Evolutionary conservation across 1,140 invertebrate species (phyloP), one percentile per base, ranked within the genome.

Genomic region (Drosophila ananassae): DNA sequence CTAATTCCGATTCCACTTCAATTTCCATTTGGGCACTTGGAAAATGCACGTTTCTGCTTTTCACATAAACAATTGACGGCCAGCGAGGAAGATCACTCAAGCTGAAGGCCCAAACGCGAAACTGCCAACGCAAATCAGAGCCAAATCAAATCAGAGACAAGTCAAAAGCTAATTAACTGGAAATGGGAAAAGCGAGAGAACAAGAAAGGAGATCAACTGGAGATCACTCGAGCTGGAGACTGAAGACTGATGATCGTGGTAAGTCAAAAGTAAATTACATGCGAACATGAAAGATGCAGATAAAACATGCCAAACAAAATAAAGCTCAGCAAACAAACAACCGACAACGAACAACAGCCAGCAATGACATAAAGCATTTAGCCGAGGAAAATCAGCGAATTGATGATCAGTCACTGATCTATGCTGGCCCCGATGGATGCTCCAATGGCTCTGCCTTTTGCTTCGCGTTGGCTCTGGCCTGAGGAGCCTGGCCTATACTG

Each of bases 261-360:
- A 41, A 73, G 74, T 73, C 69, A 83, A 69, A 85, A 80, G 73
- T 77, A 85, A 84, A 84, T 84, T 85, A 85, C 81, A 85, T 87
- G 81, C 77, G 81, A 85, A 85, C 81, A 85, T 85, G 81, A 85
- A 87, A 85, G 81, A 85, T 85, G 81, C 82, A 85, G 77, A 85
- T 85, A 85, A 85, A 85, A 81, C 77, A 85, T 85, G 81, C 81
- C 81, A 84, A 84, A 84, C 81, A 77, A 85, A 79, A 84, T 84
- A 85, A 85, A 77, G 61, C 68, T 80, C 77, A 79, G 17, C 52
- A 12, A 73, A 76, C 44, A 22, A 60, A 44, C 73, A 34, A 28
- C 34, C 41, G 22, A 44, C 71, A 72, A 30, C 52, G 47, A 66
- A n/a, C 47, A 62, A 57, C 76, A 61, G 56, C 37, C 34, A 67